Evolutionary conservation across 2,888 invertebrate species (phyloP).

Genomic region (Clistopyga incitator): DNA sequence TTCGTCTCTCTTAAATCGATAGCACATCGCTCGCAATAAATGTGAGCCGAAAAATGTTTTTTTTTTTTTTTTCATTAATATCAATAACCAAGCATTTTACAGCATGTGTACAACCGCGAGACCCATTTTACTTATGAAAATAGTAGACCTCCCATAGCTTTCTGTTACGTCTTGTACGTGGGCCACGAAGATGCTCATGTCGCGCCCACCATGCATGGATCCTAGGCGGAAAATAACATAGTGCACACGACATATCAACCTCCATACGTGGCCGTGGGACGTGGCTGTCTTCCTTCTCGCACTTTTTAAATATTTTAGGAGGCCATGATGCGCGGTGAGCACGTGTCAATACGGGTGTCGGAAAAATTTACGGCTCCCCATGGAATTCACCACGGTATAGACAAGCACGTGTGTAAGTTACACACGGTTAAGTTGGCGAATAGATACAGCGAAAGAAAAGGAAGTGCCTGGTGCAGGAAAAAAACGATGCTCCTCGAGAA

Average conservation of each 20-base stretch:
- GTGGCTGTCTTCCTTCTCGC: conserved; percentile 31
- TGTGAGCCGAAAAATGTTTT: not conserved
- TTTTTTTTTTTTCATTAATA: too few species aligned
- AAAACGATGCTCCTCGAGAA: not conserved
- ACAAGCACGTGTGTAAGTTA: conserved; percentile 28
- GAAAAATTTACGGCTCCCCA: conserved; percentile 71
- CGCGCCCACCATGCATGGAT: not conserved
- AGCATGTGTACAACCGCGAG: not conserved
- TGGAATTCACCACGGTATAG: conserved; percentile 65
- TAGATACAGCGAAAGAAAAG: conserved; percentile 2
- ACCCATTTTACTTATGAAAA: conserved; percentile 11
- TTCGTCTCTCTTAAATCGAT: not conserved
- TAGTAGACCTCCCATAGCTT: not conserved
- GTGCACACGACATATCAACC: conserved; percentile 13
- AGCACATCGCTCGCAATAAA: not conserved
- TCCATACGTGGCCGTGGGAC: conserved; percentile 26
- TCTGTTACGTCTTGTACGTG: conserved; percentile 38
- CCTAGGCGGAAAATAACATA: not conserved
- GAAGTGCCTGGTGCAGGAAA: conserved; percentile 18
- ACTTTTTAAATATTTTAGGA: conserved; percentile 71
- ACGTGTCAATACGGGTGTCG: conserved; percentile 74
- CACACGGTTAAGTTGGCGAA: conserved; percentile 7
- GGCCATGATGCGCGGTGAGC: conserved; percentile 68
- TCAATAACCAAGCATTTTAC: conserved; percentile 7
- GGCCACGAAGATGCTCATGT: conserved; percentile 6